Percentiles rank a stretch among this genome's conserved stretches.
Evolutionary conservation across 2,888 invertebrate species (phyloP).

Genomic region (Drosophila barbarae): DNA sequence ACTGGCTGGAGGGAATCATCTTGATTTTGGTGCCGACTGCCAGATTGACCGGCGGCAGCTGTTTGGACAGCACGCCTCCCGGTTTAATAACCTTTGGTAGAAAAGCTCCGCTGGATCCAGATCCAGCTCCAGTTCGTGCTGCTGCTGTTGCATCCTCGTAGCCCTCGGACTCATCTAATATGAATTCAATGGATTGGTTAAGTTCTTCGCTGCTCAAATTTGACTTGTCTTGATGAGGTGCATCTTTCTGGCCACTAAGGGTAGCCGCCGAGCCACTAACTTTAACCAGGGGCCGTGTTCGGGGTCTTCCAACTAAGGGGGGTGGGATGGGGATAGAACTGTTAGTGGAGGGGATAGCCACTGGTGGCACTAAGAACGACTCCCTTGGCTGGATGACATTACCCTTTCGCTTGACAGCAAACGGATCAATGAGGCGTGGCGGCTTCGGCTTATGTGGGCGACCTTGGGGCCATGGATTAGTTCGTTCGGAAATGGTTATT

Average conservation of each 20-base stretch:
- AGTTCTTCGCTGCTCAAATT: conserved; percentile 73
- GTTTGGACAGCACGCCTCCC: conserved; percentile 33
- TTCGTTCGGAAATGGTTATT: conserved; percentile 8
- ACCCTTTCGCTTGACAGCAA: conserved; percentile 79
- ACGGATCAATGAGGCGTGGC: conserved; percentile 72
- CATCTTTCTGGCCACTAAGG: conserved; percentile 18
- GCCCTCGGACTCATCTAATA: conserved; percentile 75
- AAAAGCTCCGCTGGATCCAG: background rate
- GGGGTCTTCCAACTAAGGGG: conserved; percentile 81
- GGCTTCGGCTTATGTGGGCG: conserved; percentile 60
- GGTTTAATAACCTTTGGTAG: conserved; percentile 25
- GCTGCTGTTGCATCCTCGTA: conserved; percentile 52
- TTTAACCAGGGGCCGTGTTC: conserved; percentile 75
- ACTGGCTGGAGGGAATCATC: conserved; percentile 79
- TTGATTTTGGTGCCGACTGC: conserved; percentile 76
- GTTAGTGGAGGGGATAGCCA: conserved; percentile 43
- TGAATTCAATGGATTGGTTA: conserved; percentile 79
- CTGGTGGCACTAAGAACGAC: background rate
- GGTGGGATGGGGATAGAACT: conserved; percentile 50
- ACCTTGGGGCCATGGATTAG: conserved; percentile 47
- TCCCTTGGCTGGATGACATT: conserved; percentile 41
- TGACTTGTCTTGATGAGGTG: conserved; percentile 12
- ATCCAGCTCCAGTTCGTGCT: background rate
- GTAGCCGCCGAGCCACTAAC: conserved; percentile 32
- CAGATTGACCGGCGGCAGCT: conserved; percentile 46